Conservation (phyloP, 2,888 invertebrate genomes). For the Argyresthia albistria region DNA sequence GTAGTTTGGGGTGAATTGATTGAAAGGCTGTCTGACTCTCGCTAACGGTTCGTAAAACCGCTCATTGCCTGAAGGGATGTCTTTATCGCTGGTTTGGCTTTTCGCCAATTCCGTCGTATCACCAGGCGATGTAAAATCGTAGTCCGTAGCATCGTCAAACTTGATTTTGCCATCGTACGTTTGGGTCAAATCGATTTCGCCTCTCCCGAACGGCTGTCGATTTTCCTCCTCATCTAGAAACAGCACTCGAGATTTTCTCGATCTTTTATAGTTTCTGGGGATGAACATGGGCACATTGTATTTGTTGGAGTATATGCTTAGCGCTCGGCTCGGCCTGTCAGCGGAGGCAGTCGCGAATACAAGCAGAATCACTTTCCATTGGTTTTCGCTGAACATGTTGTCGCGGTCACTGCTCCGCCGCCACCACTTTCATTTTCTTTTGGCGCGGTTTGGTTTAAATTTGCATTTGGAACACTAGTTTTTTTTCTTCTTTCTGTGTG, state of each 20-base stretch:
- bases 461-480: neutral
- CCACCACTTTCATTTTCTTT: slow-evolving; percentile 60
- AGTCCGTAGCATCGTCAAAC: slow-evolving; percentile 60
- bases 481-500: neutral
- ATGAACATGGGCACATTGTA: slow-evolving; percentile 51
- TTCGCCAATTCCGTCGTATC: slow-evolving; percentile 21
- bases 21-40: slow-evolving; percentile 27
- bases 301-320: slow-evolving; percentile 44
- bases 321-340: slow-evolving; percentile 51
- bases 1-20: slow-evolving; percentile 29
- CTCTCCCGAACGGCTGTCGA: slow-evolving; percentile 41
- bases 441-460: neutral
- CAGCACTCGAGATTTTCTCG: slow-evolving; percentile 37
- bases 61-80: slow-evolving; percentile 42
- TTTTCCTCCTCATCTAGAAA: slow-evolving; percentile 55
- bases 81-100: slow-evolving; percentile 15
- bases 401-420: slow-evolving; percentile 50
- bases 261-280: slow-evolving; percentile 38
- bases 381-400: slow-evolving; percentile 61
- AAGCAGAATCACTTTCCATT: slow-evolving; percentile 61
- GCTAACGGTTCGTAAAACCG: slow-evolving; percentile 48
- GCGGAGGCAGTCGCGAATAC: slow-evolving; percentile 41
- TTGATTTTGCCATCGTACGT: slow-evolving; percentile 47
- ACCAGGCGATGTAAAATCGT: slow-evolving; percentile 54
- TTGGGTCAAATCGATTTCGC: slow-evolving; percentile 54